phyloP scores from a whole-genome alignment of 1,140 invertebrate genomes.

The Drosophila ercepeae region DNA sequence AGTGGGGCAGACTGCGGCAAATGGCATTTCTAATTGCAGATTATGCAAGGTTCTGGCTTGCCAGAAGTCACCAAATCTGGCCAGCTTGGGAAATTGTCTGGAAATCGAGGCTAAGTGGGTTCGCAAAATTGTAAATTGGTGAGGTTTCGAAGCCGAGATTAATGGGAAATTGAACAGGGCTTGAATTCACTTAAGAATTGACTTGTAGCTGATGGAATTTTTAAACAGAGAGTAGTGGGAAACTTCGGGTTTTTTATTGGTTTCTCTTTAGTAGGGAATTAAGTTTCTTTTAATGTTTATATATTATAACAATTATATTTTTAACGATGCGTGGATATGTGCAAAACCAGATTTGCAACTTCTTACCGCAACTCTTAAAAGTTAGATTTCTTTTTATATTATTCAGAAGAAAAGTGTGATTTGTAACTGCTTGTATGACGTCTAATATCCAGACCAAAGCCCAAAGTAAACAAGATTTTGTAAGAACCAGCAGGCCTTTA shows the following conservation, averaged over 20 bases:
- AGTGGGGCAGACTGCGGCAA: conserved; percentile 31
- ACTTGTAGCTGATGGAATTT: not conserved
- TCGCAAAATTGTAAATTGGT: conserved; percentile 24
- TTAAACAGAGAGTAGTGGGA: not conserved
- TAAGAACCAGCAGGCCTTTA: conserved; percentile 9
- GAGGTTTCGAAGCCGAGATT: conserved; percentile 6
- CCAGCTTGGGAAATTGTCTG: conserved; percentile 25
- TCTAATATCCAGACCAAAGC: not conserved
- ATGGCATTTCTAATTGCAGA: conserved; percentile 76
- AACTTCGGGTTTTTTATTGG: too few species aligned
- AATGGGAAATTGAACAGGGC: conserved; percentile 26
- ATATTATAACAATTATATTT: not conserved
- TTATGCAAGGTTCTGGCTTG: conserved; percentile 68
- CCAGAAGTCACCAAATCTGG: conserved; percentile 29
- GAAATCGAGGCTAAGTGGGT: conserved; percentile 42
- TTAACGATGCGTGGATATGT: not conserved
- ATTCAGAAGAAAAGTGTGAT: not conserved
- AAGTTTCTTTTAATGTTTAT: too few species aligned
- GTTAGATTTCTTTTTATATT: not conserved
- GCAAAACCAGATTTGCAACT: not conserved
- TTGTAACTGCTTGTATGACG: not conserved
- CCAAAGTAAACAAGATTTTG: conserved; percentile 11
- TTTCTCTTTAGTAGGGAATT: too few species aligned
- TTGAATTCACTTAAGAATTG: conserved; percentile 8
- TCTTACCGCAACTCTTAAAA: not conserved